Conservation (phyloP, 2,113 vertebrate species). For the Galemys pyrenaicus region DNA sequence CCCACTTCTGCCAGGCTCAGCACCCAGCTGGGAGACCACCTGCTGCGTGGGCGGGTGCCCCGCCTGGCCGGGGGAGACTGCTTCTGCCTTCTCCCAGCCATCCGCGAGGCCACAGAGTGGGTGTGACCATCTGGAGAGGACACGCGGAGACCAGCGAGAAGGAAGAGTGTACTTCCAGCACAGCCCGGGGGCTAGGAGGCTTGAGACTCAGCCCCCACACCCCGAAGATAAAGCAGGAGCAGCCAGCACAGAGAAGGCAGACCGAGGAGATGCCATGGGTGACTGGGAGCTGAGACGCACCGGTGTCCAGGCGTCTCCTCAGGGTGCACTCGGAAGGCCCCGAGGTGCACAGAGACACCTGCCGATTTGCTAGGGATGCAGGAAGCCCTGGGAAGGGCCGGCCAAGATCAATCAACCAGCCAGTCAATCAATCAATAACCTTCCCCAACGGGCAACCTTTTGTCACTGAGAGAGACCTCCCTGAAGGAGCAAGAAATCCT, state of each 20-base stretch:
- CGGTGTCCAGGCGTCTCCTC: not conserved
- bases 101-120: fast-evolving
- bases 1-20: not conserved
- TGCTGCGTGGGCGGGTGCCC: not conserved
- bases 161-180: not conserved
- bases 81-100: not conserved
- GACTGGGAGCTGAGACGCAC: not conserved
- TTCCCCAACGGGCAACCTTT: not conserved
- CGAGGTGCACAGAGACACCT: not conserved
- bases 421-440: not conserved
- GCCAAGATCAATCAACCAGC: no score
- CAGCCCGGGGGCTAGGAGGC: not conserved
- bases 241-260: not conserved
- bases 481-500: not conserved
- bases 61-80: no score
- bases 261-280: fast-evolving
- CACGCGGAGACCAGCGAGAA: not conserved
- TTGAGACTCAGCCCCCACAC: not conserved
- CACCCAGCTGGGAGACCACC: not conserved
- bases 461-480: no score
- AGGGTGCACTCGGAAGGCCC: not conserved
- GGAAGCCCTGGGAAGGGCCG: not conserved
- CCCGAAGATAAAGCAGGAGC: not conserved
- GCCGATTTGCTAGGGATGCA: not conserved
- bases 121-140: not conserved